Percentiles rank a stretch among this genome's conserved stretches.
Evolutionary conservation across 2,113 vertebrate genomes (phyloP).

Genomic region (Ariopsis seemanni): DNA sequence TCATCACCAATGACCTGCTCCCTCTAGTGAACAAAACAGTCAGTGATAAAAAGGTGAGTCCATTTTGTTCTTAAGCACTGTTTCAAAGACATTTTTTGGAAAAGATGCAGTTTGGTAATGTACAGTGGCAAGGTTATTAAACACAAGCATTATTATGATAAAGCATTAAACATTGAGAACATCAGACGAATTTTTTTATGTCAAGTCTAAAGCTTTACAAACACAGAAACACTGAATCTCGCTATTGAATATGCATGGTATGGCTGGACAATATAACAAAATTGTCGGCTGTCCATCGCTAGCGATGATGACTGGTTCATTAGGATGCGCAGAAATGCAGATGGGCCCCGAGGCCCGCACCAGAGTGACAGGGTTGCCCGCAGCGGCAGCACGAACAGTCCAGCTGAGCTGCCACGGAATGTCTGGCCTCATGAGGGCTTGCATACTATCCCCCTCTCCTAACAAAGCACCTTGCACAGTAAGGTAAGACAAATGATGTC

Average conservation of each 20-base stretch:
- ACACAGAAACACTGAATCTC: neutral
- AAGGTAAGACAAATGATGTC: too few species aligned
- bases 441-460: too few species aligned
- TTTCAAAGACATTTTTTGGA: neutral
- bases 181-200: neutral
- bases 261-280: neutral
- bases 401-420: too few species aligned
- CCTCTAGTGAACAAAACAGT: conserved; percentile 82
- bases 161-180: neutral
- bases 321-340: too few species aligned
- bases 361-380: too few species aligned
- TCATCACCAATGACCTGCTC: conserved; percentile 82
- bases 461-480: too few species aligned
- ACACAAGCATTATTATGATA: neutral
- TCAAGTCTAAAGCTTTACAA: neutral
- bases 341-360: too few species aligned
- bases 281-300: too few species aligned
- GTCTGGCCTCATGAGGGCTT: too few species aligned
- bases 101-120: neutral
- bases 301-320: too few species aligned
- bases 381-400: too few species aligned
- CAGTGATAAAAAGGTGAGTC: conserved; percentile 80
- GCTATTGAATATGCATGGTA: neutral
- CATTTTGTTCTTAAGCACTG: neutral
- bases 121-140: neutral